Evolutionary conservation across 2,797 vertebrate species (phyloP).

Genomic region (Ibycter americanus): DNA sequence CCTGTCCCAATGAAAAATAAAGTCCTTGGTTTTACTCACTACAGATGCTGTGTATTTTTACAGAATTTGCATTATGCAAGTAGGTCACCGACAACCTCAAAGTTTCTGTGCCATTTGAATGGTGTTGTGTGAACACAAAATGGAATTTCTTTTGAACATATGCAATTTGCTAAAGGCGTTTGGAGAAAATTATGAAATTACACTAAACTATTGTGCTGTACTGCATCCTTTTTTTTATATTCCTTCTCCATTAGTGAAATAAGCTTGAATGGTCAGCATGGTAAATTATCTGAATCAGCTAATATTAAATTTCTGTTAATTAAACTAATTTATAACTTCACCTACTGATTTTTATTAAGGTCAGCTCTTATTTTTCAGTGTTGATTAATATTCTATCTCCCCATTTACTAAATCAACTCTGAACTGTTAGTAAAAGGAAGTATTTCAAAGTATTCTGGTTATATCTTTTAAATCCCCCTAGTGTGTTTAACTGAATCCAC

Average conservation of each 20-base stretch:
- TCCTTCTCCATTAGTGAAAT: slow-evolving; percentile 55
- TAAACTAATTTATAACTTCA: slow-evolving; percentile 68
- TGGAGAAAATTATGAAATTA: slow-evolving; percentile 33
- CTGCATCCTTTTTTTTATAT: not conserved
- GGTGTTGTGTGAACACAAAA: slow-evolving; percentile 45
- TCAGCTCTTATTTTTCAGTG: slow-evolving; percentile 43
- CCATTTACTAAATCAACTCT: slow-evolving; percentile 54
- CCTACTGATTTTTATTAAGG: slow-evolving; percentile 64
- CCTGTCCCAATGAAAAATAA: not conserved
- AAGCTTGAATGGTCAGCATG: slow-evolving; percentile 46
- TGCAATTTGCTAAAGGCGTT: slow-evolving; percentile 16
- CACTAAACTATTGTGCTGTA: not conserved
- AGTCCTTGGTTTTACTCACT: not conserved
- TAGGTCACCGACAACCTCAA: slow-evolving; percentile 45
- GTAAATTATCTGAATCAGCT: slow-evolving; percentile 52
- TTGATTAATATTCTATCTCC: slow-evolving; percentile 54
- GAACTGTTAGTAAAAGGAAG: slow-evolving; percentile 27
- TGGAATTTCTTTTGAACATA: slow-evolving; percentile 47
- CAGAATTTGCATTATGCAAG: slow-evolving; percentile 29
- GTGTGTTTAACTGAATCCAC: slow-evolving; percentile 56
- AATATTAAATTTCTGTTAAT: slow-evolving; percentile 64
- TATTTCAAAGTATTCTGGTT: slow-evolving; percentile 28
- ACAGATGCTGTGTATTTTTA: not conserved
- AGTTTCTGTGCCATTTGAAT: slow-evolving; percentile 27
- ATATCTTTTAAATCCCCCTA: slow-evolving; percentile 58